Base-by-base conservation (phyloP, 2,113 vertebrate genomes). In the Pelmatolapia mariae region DNA sequence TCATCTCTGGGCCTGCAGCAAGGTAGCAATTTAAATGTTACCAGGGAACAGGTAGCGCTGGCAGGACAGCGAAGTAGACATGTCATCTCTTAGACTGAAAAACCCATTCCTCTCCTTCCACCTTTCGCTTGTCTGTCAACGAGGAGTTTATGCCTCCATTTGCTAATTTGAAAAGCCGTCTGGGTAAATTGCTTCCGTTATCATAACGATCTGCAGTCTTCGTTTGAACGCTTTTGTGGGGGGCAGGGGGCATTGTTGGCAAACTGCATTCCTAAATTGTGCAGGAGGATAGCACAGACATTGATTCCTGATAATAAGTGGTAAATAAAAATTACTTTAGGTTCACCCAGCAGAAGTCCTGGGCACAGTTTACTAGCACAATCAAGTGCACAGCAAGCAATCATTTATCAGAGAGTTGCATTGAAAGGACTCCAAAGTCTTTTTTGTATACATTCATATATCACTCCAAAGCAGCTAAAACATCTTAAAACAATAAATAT, bases 1-100 rank as follows among this genome's bases (percentile, higher is more conserved):
- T 94, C 90, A 80, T 93, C 86, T 71, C 82, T 26, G 40, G 47
- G 90, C 94, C 93, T 80, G 79, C 71, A 83, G 93, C 90, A 2
- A 61, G 52, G 50, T 24, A 90, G 63, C 63, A 86, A 90, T 92
- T 93, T 90, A 95, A 95, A 96, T 93, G 94, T 94, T 94, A 93
- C 90, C 88, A 84, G 87, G 84, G 89, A 89, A 79, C 56, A 38
- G 87, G 89, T 86, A 47, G 88, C 10, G 45, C 73, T 68, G 76
- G 59, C 87, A 82, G 92, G 71, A 90, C 76, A 68, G 59, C 38
- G 89, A 87, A 80, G 83, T 45, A 88, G 76, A 92, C 88, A 18
- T 53, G 87, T 57, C 47, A 66, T 93, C 91, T 82, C 53, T 71
- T 40, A 10, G 63, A 90, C 24, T 80, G 71, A 82, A 82, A 66